Evolutionary conservation across 2,888 invertebrate species (phyloP), one percentile per base, ranked within the genome.

Genomic region (Tipula vernalis): DNA sequence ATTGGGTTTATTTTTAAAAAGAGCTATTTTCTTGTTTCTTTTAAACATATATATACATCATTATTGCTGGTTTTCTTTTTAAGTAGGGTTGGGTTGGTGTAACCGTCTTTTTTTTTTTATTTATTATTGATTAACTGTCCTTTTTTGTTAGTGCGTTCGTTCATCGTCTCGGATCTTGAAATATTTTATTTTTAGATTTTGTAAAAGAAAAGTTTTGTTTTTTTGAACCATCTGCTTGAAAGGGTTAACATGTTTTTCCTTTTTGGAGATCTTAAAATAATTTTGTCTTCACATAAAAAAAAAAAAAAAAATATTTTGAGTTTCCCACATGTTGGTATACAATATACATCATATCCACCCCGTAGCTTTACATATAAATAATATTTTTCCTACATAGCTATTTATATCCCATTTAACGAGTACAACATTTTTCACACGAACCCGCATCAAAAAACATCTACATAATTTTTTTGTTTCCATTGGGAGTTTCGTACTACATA

Each of bases 11-110:
- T 71, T 71, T 71, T 71, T 71, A 71, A 71, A 71, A 71, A 71
- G 71, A 71, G 71, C 71, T 71, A 71, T 71, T 71, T 71, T 71
- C 71, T 71, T 71, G 71, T 28, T 71, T 71, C 71, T 71, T 71
- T 71, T 71, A 28, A 28, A 71, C 51, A 15, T 57, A 57, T 71
- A 71, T 15, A 57, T 57, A 57, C 71, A 71, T 28, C 18, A 28
- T 71, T 71, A 71, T 71, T 71, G 71, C 71, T 71, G 71, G 71
- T 71, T 71, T 71, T 71, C 71, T 71, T 71, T 84, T 39, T 84
- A 41, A 84, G 84, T 84, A 84, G 84, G 84, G 84, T 84, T 84
- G 84, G 84, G 84, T 84, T 84, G 84, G 84, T 71, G 28, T 71
- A 71, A 71, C 71, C 71, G 71, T 71, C 71, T 71, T 71, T 71